These are phyloP conservation scores for Lates calcarifer DNA, from an alignment of 2,113 vertebrate genomes.

Conservation along the genomic window DNA sequence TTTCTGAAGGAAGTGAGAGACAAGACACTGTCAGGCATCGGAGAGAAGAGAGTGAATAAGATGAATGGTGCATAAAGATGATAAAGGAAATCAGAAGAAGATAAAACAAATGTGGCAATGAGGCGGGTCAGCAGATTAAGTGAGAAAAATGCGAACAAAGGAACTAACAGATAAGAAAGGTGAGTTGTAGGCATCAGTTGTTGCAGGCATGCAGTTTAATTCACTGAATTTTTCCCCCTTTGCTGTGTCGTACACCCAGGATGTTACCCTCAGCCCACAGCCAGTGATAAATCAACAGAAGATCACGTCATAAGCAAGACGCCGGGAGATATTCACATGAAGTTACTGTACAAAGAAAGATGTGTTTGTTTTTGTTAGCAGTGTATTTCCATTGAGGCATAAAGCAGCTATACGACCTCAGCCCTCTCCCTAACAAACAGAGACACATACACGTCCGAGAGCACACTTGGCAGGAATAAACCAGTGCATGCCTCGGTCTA, in stretches of 20 bases:
- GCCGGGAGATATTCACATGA: not conserved
- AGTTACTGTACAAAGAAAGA: not conserved
- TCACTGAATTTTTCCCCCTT: not conserved
- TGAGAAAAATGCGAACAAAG: constrained; percentile 21
- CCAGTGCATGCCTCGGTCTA: constrained; percentile 36
- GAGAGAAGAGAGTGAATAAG: constrained; percentile 13
- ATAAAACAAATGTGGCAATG: constrained; percentile 18
- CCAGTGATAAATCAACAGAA: constrained; percentile 7
- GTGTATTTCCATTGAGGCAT: not conserved
- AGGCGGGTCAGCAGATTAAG: constrained; percentile 29
- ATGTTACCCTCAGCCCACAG: not conserved
- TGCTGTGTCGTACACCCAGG: not conserved
- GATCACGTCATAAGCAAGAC: not conserved
- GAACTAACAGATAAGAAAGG: constrained; percentile 26
- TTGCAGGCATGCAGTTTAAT: not conserved
- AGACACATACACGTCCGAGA: constrained; percentile 13
- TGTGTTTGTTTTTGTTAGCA: not conserved
- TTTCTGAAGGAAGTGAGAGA: not conserved
- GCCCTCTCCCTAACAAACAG: constrained; percentile 3
- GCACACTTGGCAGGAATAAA: constrained; percentile 43
- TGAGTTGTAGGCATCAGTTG: constrained; percentile 18
- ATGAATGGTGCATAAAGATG: constrained; percentile 33
- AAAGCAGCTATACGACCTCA: not conserved
- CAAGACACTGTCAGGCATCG: not conserved
- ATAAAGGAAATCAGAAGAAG: constrained; percentile 31